Percentiles rank a stretch among this genome's conserved stretches.
phyloP scores from a whole-genome alignment of 2,888 invertebrate genomes.

The Dicyrtoma fusca region DNA sequence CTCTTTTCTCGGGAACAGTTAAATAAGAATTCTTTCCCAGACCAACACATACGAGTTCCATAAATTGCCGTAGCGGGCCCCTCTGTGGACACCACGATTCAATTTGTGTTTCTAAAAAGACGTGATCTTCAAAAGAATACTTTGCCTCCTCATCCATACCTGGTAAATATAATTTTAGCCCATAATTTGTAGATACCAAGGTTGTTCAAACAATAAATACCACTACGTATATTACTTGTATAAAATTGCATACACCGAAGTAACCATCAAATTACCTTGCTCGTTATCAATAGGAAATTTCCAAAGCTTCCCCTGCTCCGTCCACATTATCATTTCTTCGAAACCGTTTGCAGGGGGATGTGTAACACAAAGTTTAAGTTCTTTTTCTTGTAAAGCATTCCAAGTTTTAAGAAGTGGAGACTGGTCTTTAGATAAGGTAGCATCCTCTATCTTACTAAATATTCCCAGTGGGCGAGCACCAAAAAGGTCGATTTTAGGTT shows the following conservation, averaged over 20 bases:
- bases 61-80: conserved; percentile 93
- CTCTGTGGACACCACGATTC: conserved; percentile 85
- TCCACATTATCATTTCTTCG: conserved; percentile 92
- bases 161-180: too few relatives aligned
- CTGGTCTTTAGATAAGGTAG: background rate
- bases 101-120: conserved; percentile 85
- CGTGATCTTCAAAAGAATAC: conserved; percentile 87
- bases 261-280: conserved; percentile 68
- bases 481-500: conserved; percentile 65
- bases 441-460: conserved; percentile 62
- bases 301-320: conserved; percentile 93
- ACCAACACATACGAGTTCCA: conserved; percentile 93
- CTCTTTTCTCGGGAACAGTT: conserved; percentile 81
- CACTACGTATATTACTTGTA: too few relatives aligned
- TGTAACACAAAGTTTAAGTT: conserved; percentile 69
- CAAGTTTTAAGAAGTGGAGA: conserved; percentile 66
- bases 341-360: conserved; percentile 85
- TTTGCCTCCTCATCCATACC: conserved; percentile 63
- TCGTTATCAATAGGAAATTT: conserved; percentile 97
- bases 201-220: too few relatives aligned
- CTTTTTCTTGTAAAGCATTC: conserved; percentile 69
- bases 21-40: conserved; percentile 93
- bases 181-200: too few relatives aligned
- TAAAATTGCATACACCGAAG: too few relatives aligned
- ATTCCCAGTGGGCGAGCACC: conserved; percentile 68